Evolutionary conservation across 2,113 vertebrate genomes (phyloP).

Genomic region (Coptodon rendalli): DNA sequence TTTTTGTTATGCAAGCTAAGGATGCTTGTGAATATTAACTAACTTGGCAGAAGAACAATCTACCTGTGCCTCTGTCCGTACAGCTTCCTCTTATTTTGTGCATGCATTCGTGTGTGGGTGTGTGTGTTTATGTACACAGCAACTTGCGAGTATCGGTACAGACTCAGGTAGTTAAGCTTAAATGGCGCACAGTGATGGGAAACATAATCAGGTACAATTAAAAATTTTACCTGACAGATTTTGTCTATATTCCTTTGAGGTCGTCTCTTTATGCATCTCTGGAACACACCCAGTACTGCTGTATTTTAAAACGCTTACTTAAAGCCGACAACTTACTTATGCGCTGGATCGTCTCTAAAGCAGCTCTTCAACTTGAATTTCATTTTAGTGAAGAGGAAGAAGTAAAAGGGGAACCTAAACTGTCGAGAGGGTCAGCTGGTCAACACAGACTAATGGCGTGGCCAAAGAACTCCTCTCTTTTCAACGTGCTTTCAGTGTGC

Average conservation of each 20-base stretch:
- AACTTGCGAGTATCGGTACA: background rate
- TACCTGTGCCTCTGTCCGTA: background rate
- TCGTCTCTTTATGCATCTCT: background rate
- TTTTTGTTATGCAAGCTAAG: background rate
- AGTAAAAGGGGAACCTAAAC: background rate
- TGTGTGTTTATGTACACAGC: background rate
- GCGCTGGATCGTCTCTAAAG: background rate
- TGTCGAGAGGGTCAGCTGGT: background rate
- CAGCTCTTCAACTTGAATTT: background rate
- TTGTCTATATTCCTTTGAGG: background rate
- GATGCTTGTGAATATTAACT: constrained; percentile 31
- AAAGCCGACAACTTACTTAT: background rate
- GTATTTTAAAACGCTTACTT: background rate
- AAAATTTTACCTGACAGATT: background rate
- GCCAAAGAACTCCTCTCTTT: background rate
- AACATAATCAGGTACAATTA: background rate
- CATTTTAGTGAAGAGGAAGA: background rate
- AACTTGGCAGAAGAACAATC: constrained; percentile 7
- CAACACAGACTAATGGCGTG: background rate
- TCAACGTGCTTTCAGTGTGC: background rate
- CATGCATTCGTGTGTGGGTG: background rate
- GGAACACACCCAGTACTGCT: background rate
- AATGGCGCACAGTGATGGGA: background rate
- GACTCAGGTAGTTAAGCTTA: background rate
- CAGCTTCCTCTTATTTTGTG: background rate